Evolutionary conservation across 2,797 vertebrate genomes (phyloP).

Genomic region (Streptopelia turtur): DNA sequence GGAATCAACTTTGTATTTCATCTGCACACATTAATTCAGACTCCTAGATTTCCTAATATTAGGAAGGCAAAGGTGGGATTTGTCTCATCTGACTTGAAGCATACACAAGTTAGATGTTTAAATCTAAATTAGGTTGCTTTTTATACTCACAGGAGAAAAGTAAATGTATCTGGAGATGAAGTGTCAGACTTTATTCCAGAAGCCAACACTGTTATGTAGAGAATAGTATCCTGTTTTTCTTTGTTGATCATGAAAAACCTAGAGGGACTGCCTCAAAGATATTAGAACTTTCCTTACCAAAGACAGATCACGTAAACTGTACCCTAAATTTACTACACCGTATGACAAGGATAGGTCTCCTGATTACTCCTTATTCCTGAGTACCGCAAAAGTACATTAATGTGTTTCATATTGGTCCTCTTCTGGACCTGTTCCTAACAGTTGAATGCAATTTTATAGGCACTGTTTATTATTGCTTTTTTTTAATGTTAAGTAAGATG

Average conservation of each 20-base stretch:
- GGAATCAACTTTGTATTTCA: neutral
- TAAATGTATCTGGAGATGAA: neutral
- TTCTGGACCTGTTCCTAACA: neutral
- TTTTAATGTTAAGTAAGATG: neutral
- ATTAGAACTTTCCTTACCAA: neutral
- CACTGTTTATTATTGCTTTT: neutral
- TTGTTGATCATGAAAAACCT: constrained; percentile 1
- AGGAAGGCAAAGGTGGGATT: neutral
- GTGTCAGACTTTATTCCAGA: neutral
- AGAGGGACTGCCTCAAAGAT: neutral
- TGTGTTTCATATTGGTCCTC: neutral
- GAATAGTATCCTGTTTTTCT: neutral
- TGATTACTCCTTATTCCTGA: neutral
- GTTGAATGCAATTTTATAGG: neutral
- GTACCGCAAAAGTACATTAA: neutral
- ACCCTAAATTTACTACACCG: neutral
- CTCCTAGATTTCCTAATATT: neutral
- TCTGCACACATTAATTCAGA: neutral
- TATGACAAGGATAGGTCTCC: neutral
- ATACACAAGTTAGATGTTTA: neutral
- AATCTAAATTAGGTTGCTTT: neutral
- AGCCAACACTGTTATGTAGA: neutral
- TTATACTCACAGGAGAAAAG: neutral
- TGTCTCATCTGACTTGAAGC: neutral
- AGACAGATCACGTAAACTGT: neutral